Evolutionary conservation across 1,140 invertebrate species (phyloP), one percentile per base, ranked within the genome.

Genomic region (Drosophila bocqueti): DNA sequence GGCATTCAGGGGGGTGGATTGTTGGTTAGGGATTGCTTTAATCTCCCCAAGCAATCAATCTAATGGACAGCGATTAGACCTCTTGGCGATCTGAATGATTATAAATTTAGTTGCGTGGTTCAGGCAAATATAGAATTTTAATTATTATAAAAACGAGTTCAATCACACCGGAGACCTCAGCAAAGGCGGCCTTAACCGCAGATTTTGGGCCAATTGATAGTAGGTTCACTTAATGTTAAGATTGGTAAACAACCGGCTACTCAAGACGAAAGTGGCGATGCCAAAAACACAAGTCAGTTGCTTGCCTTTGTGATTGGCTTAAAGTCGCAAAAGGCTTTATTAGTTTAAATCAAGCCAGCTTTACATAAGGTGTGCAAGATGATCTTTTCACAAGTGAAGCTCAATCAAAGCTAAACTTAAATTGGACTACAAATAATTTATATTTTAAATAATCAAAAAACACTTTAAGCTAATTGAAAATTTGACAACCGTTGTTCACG

Each of bases 1-100:
- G 71, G 71, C 54, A 73, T 31, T 73, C 26, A 16, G 43, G 21
- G 24, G 6, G 11, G 13, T 60, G 45, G 18, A 21, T 21, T 55
- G 18, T 10, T 10, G 15, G 29, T 26, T n/a, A 6, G 16, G 15
- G 36, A 60, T 52, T 38, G 13, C 16, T 24, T 72, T 60, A 72
- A 61, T 73, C 45, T 38, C 26, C 1, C 21, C 7, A n/a, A 36
- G 16, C 9, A 31, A 31, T 34, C 36, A 21, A 60, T 21, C 2
- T 29, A 49, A 36, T 18, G 18, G 29, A 9, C 26, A 36, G 16
- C 8, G 38, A 73, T 60, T 43, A 36, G 15, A 29, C 4, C 9
- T 34, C 24, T 72, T 43, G 43, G 24, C 24, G 47, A 68, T 18
- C 47, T 38, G 0, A 55, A n/a, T 38, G 13, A 29, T 15, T 18